Base-by-base conservation (phyloP, 2,888 invertebrate genomes). In the Agriopis aurantiaria region DNA sequence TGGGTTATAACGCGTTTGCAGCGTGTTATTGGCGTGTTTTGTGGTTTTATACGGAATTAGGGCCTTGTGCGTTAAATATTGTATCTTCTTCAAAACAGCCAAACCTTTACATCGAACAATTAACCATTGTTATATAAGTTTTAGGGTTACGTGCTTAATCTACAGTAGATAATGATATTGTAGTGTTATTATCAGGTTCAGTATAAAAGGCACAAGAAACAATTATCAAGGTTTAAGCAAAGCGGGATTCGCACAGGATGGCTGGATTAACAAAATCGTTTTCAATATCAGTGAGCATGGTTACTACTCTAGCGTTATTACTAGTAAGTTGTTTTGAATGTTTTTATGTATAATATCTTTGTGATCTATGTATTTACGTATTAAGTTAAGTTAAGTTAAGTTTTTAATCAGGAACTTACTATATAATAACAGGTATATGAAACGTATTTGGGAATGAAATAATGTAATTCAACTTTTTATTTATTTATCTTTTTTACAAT, bases 101-200 rank as follows among this genome's bases (percentile, higher is more conserved):
- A 6, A 12, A 48, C n/a, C 12, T 11, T 23, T 33, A 33, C 4
- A 46, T 46, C 46, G 8, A 49, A 8, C 14, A 8, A 49, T 49
- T 56, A 43, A 33, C 58, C 46, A 46, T 58, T 58, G 58, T 58
- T 58, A 58, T 41, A 60, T 14, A 61, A 43, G 11, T 17, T 17
- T 17, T 10, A 41, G 10, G 73, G 53, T 69, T 76, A 83, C 80
- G 82, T 83, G 84, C 67, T 75, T 66, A 81, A 85, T 84, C 85
- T 68, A 48, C 65, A 58, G 55, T 51, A 71, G 57, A 76, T 76
- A 52, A 68, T 62, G 71, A 73, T 80, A 79, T 78, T 68, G 40
- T 45, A 23, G 59, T 45, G 11, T 43, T 58, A 72, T 75, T 77
- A 74, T 78, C 72, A 73, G 4, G 58, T 68, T 58, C 70, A 73